These are phyloP conservation scores for Agrilus mali DNA, from an alignment of 2,888 invertebrate genomes.

Conservation along the genomic window DNA sequence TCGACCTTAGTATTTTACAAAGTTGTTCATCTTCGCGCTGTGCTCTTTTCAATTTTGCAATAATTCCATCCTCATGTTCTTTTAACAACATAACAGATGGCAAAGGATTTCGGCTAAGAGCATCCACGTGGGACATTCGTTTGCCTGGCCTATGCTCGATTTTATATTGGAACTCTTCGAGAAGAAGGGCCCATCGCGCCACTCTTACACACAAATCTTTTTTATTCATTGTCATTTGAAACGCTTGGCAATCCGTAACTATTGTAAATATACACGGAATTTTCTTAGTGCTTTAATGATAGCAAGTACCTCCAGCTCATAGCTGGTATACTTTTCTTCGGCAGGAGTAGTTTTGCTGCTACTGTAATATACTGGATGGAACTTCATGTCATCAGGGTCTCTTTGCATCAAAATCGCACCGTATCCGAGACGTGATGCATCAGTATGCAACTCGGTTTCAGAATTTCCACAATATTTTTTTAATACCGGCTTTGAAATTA, in stretches of 20 bases:
- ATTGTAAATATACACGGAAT: constrained; percentile 23
- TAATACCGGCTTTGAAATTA: neutral
- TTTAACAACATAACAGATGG: too few species aligned
- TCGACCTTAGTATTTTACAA: too few species aligned
- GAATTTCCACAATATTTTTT: neutral
- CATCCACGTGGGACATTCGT: constrained; percentile 20
- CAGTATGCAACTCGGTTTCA: too few species aligned
- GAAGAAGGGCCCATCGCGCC: constrained; percentile 18
- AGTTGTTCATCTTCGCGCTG: too few species aligned
- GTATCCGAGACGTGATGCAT: constrained; percentile 17
- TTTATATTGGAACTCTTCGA: constrained; percentile 19
- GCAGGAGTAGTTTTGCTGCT: constrained; percentile 20
- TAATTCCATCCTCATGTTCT: too few species aligned
- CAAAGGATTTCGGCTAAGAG: constrained; percentile 17
- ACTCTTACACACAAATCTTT: constrained; percentile 16
- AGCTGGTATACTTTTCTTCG: constrained; percentile 21
- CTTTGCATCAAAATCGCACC: constrained; percentile 19
- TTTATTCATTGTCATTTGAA: constrained; percentile 22
- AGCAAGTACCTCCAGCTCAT: constrained; percentile 25
- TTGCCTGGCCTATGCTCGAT: constrained; percentile 18
- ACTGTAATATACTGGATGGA: constrained; percentile 21
- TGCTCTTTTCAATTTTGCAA: too few species aligned
- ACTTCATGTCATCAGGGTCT: constrained; percentile 11
- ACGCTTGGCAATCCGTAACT: constrained; percentile 23
- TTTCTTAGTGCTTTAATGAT: constrained; percentile 22